Conservation (phyloP, 2,888 invertebrate species). For the Tridacna crocea region DNA sequence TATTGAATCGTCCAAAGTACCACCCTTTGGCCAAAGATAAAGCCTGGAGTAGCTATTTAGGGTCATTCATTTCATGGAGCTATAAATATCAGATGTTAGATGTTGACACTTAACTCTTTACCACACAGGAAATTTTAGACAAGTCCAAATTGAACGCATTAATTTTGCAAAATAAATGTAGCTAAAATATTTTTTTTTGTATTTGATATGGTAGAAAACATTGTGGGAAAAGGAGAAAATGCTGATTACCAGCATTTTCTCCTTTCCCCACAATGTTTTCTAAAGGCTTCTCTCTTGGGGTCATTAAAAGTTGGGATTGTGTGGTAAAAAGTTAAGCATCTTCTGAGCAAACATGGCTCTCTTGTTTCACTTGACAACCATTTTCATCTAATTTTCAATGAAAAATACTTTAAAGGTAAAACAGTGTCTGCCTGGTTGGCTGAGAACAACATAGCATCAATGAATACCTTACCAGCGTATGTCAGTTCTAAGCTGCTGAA, state of each 20-base stretch:
- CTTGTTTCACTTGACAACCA: neutral
- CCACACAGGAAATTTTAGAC: too few relatives aligned
- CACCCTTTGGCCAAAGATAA: too few relatives aligned
- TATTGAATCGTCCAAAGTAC: too few relatives aligned
- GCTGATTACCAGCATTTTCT: neutral
- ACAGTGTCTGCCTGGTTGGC: conserved; percentile 40
- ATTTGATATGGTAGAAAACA: neutral
- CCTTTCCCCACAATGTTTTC: neutral
- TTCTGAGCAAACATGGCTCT: neutral
- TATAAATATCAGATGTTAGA: too few relatives aligned
- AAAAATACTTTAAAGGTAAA: neutral
- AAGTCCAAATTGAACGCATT: too few relatives aligned
- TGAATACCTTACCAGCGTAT: conserved; percentile 44
- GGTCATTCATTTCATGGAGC: too few relatives aligned
- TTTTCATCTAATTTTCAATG: neutral
- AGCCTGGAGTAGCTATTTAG: too few relatives aligned
- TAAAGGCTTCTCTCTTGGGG: too few relatives aligned
- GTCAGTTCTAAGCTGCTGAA: conserved; percentile 44
- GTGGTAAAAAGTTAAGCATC: neutral
- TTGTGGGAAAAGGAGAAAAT: neutral
- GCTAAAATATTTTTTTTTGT: too few relatives aligned
- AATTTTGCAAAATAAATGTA: too few relatives aligned
- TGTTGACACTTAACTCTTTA: too few relatives aligned
- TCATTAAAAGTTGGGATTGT: too few relatives aligned
- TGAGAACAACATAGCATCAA: conserved; percentile 30